These are phyloP conservation scores for Spizella passerina DNA, from an alignment of 2,797 vertebrate species.

Conservation along the genomic window DNA sequence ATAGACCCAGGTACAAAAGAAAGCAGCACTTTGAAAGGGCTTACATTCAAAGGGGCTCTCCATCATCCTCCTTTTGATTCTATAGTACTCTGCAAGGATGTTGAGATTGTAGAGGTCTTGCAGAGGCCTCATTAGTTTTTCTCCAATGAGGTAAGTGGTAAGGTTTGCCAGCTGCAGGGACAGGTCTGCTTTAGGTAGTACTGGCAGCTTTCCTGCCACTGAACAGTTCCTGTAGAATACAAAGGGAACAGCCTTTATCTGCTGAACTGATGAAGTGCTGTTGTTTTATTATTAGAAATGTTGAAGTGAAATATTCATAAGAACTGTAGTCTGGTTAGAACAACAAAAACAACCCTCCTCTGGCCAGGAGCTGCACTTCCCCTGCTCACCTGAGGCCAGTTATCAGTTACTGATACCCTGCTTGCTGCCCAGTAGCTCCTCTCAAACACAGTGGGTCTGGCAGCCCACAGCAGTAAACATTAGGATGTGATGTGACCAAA, in stretches of 20 bases:
- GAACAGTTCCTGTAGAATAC: conserved; percentile 76
- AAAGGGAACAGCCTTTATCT: neutral
- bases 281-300: neutral
- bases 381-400: neutral
- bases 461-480: neutral
- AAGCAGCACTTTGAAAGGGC: neutral
- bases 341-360: neutral
- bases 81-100: conserved; percentile 78
- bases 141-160: conserved; percentile 80
- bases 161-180: conserved; percentile 67
- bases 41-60: conserved; percentile 84
- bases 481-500: neutral
- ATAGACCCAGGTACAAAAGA: neutral
- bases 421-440: neutral
- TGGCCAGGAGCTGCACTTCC: neutral
- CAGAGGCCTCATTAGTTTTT: conserved; percentile 82
- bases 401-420: neutral
- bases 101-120: conserved; percentile 67
- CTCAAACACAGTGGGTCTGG: neutral
- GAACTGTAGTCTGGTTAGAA: neutral
- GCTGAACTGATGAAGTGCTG: neutral
- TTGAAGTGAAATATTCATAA: neutral
- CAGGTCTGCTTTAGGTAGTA: conserved; percentile 58
- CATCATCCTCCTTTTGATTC: conserved; percentile 81
- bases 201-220: conserved; percentile 68